Base-by-base conservation (phyloP, 2,797 vertebrate genomes). In the Botia almorhae region DNA sequence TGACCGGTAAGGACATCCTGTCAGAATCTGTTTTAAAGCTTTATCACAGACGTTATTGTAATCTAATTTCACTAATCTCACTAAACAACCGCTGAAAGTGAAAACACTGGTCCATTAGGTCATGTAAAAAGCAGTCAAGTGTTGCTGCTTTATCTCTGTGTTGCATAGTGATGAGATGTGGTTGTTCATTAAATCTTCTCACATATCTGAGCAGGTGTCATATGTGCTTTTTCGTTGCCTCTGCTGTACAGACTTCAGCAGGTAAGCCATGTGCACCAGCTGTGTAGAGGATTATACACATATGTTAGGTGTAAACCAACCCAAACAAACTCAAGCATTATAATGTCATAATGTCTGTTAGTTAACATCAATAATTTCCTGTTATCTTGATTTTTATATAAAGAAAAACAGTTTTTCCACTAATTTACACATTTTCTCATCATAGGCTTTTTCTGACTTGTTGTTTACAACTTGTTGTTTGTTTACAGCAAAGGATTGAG, bases 191-290 rank as follows among this genome's bases (percentile, higher is more conserved):
- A 6, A 46, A 65, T 26, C 74, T 11, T 81, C 26, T 83, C 11
- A 84, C 3, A 68, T 81, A 68, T 81, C 70, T 82, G 85, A 72
- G 13, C 91, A 98, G 97, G 92, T 85, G 95, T 97, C 81, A 94
- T 98, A 0, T 88, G 87, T 8, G 23, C 93, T 39, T 98, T 98
- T 89, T 97, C 96, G 7, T 76, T 97, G 81, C 97, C 97, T 56
- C 87, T 98, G 80, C 88, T 97, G 61, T 98, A 97, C 90, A 93
- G 91, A 90, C 95, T 96, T 84, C 95, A 97, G 87, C 94, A 96
- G 96, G 97, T 98, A 86, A 89, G 87, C 61, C 3, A 26, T 63
- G 1, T 4, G 29, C 4, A 19, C 36, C 17, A 36, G 14, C 17
- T 67, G n/a, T 21, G n/a, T 50, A 7, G 12, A 50, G 36, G 36